Percentiles rank a stretch among this genome's conserved stretches.
Conservation (phyloP, 2,888 invertebrate species). For the Dryocosmus kuriphilus region DNA sequence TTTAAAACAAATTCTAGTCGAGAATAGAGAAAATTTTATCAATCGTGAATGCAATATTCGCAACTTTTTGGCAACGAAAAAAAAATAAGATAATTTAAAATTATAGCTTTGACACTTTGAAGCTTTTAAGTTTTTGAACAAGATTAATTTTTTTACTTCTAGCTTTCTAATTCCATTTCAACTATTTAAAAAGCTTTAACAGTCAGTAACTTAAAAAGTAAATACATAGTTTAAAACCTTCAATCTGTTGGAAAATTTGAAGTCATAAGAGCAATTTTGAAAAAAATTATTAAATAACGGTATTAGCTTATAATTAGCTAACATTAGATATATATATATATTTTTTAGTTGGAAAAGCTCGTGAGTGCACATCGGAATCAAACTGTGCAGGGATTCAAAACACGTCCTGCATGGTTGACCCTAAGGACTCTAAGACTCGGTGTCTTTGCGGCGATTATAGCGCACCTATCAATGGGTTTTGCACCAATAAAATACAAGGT, state of each 20-base stretch:
- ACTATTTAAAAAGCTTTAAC: not conserved
- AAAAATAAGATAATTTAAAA: not conserved
- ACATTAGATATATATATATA: conserved; percentile 32
- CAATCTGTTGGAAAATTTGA: not conserved
- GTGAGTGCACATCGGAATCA: conserved; percentile 81
- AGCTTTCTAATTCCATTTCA: not conserved
- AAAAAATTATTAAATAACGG: not conserved
- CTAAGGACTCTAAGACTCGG: conserved; percentile 81
- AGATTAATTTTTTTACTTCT: not conserved
- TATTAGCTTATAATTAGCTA: not conserved
- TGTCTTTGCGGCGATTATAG: conserved; percentile 86
- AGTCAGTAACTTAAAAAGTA: not conserved
- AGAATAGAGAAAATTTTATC: too few relatives aligned
- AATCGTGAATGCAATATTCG: too few relatives aligned
- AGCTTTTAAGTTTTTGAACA: too few relatives aligned
- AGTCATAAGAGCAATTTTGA: not conserved
- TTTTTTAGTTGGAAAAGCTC: conserved; percentile 78
- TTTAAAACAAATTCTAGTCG: too few relatives aligned
- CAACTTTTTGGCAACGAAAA: too few relatives aligned
- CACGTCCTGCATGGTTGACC: conserved; percentile 84
- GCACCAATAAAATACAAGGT: conserved; percentile 83
- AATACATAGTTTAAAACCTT: not conserved
- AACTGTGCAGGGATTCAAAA: conserved; percentile 84
- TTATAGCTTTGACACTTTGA: not conserved
- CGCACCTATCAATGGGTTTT: conserved; percentile 83